These are phyloP conservation scores for Apodemia mormo DNA, from an alignment of 2,888 invertebrate genomes.

Conservation along the genomic window DNA sequence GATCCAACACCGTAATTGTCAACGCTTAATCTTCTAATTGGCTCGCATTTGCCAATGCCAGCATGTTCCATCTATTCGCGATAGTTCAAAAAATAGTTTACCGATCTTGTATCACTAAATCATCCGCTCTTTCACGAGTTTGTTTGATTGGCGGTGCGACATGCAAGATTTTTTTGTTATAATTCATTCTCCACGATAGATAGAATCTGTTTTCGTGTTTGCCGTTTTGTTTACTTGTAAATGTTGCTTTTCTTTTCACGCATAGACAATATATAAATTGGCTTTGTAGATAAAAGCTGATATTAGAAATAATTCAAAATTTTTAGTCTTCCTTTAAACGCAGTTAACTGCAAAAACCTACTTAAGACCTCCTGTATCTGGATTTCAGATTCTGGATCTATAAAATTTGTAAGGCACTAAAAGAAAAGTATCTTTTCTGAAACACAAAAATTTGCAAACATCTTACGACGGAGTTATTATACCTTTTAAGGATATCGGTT, in stretches of 20 bases:
- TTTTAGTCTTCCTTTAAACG: no score
- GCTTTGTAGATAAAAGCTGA: no score
- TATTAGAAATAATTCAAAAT: no score
- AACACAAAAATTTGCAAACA: no score
- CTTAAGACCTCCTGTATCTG: no score
- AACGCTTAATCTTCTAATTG: slow-evolving; percentile 82
- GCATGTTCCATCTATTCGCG: slow-evolving; percentile 59
- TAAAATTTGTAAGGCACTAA: no score
- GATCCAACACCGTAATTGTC: slow-evolving; percentile 79
- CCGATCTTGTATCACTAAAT: slow-evolving; percentile 31
- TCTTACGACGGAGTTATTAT: no score
- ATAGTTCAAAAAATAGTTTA: slow-evolving; percentile 60
- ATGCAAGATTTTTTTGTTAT: background rate
- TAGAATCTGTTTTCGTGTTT: background rate
- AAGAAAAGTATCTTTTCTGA: no score
- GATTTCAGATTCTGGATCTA: no score
- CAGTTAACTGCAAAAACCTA: no score
- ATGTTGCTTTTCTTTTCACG: background rate
- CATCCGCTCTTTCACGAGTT: background rate
- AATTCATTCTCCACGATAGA: background rate
- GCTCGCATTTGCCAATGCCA: slow-evolving; percentile 80
- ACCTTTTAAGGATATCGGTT: no score
- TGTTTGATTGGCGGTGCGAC: background rate
- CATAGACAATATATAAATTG: background rate
- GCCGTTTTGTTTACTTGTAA: background rate